A percentile compares a stretch with the other conserved stretches of the same genome.
These are phyloP conservation scores for Dicyrtomina minuta DNA, from an alignment of 2,888 invertebrate species.

Conservation along the genomic window DNA sequence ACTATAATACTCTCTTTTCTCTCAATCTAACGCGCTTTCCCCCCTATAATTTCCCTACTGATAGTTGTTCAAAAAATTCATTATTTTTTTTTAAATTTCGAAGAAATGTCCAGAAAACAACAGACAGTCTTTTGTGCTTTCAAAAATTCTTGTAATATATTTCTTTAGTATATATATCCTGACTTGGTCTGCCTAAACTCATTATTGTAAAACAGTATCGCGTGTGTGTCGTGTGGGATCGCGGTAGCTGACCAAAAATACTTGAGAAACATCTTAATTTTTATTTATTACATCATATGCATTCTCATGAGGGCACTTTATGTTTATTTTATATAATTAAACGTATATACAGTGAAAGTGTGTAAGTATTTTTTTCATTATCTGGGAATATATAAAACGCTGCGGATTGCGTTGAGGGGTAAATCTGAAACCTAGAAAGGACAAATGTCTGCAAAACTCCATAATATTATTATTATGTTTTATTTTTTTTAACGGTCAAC, in stretches of 20 bases:
- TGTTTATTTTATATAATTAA: too few relatives aligned
- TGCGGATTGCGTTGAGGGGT: too few relatives aligned
- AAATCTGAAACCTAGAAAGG: too few relatives aligned
- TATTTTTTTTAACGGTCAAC: too few relatives aligned
- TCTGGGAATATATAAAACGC: not conserved
- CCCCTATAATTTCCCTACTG: too few relatives aligned
- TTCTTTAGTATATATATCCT: constrained; percentile 1
- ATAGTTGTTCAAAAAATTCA: too few relatives aligned
- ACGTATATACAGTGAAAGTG: not conserved
- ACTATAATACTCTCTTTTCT: too few relatives aligned
- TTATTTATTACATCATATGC: not conserved
- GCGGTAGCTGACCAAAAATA: too few relatives aligned
- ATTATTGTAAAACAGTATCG: not conserved
- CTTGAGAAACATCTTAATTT: not conserved
- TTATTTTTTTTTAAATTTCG: not conserved
- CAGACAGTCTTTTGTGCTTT: not conserved
- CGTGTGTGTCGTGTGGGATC: not conserved
- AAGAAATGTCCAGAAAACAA: not conserved
- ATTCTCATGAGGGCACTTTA: not conserved
- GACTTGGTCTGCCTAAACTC: constrained; percentile 1
- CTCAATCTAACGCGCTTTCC: too few relatives aligned
- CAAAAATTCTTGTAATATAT: too few relatives aligned
- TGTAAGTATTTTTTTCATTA: not conserved
- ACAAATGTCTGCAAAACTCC: not conserved
- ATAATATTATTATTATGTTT: too few relatives aligned